phyloP scores from a whole-genome alignment of 2,888 invertebrate species.

The Exephanes ischioxanthus region DNA sequence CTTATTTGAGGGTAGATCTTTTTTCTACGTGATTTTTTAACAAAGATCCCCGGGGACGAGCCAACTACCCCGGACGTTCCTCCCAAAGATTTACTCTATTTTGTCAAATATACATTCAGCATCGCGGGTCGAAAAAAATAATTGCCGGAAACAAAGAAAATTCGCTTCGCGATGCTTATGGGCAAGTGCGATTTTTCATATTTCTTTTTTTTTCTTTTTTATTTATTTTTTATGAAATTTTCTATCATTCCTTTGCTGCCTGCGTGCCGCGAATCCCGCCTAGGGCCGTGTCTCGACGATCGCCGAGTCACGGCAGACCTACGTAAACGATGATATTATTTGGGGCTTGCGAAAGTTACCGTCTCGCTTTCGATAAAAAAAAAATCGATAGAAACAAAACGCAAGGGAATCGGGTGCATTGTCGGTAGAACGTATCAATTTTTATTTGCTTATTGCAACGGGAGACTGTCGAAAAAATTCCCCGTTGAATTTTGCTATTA shows the following conservation, averaged over 20 bases:
- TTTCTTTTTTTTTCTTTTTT: conserved; percentile 30
- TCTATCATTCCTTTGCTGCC: conserved; percentile 82
- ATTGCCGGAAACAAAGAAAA: background rate
- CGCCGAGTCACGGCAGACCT: background rate
- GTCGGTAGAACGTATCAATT: background rate
- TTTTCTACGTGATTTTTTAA: conserved; percentile 63
- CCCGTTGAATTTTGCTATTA: background rate
- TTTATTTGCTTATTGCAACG: conserved; percentile 3
- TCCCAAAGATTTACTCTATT: conserved; percentile 44
- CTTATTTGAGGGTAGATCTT: conserved; percentile 59
- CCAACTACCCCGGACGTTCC: background rate
- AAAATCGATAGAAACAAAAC: conserved; percentile 1
- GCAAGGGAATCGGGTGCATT: background rate
- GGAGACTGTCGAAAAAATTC: background rate
- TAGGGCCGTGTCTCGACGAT: conserved; percentile 18
- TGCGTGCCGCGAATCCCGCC: conserved; percentile 72
- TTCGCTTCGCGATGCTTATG: conserved; percentile 2
- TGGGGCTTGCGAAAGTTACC: background rate
- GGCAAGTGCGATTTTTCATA: conserved; percentile 32
- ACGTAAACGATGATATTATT: conserved; percentile 13
- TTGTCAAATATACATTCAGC: conserved; percentile 20
- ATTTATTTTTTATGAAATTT: conserved; percentile 56
- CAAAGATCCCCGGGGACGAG: conserved; percentile 21
- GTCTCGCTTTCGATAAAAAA: conserved; percentile 6
- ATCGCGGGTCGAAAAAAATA: background rate